These are phyloP conservation scores for Ondatra zibethicus DNA, from an alignment of 2,113 vertebrate genomes.

Conservation along the genomic window DNA sequence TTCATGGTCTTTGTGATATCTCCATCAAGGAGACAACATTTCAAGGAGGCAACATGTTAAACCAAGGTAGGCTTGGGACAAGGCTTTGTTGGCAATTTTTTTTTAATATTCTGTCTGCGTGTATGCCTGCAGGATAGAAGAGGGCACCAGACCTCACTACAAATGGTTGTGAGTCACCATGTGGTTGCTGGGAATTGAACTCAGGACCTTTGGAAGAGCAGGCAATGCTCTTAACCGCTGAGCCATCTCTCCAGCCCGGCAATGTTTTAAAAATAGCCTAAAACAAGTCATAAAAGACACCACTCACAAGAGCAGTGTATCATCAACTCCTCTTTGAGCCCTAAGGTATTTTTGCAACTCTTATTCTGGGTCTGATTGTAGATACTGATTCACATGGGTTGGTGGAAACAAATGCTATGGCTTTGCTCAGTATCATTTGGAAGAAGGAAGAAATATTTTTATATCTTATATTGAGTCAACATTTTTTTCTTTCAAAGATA, in stretches of 20 bases:
- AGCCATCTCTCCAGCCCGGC: no score
- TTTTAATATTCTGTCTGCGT: no score
- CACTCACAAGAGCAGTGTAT: no score
- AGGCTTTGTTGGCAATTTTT: background rate
- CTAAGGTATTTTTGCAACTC: background rate
- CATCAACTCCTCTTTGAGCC: background rate
- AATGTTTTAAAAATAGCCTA: background rate
- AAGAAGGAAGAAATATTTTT: background rate
- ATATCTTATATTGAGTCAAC: background rate
- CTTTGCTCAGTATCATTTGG: background rate
- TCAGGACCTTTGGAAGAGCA: no score
- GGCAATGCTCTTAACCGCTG: no score
- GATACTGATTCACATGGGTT: background rate
- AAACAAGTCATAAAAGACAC: background rate
- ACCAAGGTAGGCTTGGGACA: background rate
- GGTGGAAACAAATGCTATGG: background rate
- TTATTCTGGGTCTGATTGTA: background rate
- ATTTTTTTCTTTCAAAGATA: background rate
- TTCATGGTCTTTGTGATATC: accelerated
- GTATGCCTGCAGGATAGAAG: no score
- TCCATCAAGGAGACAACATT: background rate
- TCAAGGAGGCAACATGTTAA: background rate
- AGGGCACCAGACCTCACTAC: no score
- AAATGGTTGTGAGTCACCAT: no score
- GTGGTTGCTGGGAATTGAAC: no score